Evolutionary conservation across 2,797 vertebrate species (phyloP).

Genomic region (Margarornis squamiger): DNA sequence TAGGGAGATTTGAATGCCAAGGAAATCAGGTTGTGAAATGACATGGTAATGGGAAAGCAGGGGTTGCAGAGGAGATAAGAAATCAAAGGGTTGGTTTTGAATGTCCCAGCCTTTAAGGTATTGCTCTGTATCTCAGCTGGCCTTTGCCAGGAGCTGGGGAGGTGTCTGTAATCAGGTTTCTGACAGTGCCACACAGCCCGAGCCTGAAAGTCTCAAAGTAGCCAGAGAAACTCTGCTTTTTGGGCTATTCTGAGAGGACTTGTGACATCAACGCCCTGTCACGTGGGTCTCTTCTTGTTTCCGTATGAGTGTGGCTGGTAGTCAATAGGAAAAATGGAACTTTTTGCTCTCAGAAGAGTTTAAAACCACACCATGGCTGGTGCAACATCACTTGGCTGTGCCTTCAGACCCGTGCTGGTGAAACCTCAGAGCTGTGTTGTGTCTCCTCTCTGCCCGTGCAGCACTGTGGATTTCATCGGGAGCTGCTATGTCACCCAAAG

Average conservation of each 20-base stretch:
- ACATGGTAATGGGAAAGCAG: neutral
- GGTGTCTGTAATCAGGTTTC: rapidly evolving
- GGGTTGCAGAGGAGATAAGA: neutral
- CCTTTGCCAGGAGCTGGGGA: neutral
- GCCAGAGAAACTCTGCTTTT: neutral
- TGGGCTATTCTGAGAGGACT: neutral
- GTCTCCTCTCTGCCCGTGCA: slow-evolving; percentile 43
- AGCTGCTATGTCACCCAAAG: slow-evolving; percentile 93
- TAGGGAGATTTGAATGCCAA: neutral
- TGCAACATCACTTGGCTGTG: rapidly evolving
- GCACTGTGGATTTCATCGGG: slow-evolving; percentile 94
- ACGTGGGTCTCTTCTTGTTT: neutral
- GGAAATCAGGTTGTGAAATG: slow-evolving; percentile 19
- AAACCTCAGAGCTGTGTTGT: neutral
- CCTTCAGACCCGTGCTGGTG: rapidly evolving
- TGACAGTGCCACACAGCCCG: rapidly evolving
- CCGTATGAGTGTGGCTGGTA: rapidly evolving
- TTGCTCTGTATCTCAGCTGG: neutral
- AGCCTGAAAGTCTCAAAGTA: neutral
- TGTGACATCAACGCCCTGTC: rapidly evolving
- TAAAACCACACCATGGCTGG: neutral
- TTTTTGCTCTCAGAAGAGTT: neutral
- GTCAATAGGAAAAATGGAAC: neutral
- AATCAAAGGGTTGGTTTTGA: neutral
- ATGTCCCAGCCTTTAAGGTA: neutral